These are phyloP conservation scores for Ondatra zibethicus DNA, from an alignment of 2,113 vertebrate genomes.

Conservation along the genomic window DNA sequence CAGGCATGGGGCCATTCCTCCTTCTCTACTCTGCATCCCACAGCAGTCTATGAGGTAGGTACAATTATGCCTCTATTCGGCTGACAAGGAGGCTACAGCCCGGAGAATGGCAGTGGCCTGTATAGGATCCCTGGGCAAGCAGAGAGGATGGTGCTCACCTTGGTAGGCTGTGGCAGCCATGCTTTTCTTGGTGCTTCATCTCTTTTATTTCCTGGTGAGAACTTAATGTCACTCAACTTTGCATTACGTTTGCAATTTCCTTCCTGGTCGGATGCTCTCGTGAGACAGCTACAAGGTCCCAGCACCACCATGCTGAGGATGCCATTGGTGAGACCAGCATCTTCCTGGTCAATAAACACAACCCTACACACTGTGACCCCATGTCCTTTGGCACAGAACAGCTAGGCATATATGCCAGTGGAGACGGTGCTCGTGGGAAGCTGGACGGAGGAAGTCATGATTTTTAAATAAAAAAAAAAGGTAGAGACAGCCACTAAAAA, in stretches of 20 bases:
- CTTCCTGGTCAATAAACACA: background rate
- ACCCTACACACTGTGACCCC: background rate
- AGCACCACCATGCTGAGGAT: background rate
- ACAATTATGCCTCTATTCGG: background rate
- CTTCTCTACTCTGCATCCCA: too few relatives aligned
- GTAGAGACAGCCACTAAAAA: fast-evolving
- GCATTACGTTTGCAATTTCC: background rate
- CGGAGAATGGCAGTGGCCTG: background rate
- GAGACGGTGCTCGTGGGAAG: fast-evolving
- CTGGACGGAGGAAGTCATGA: too few relatives aligned
- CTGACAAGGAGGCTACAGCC: background rate
- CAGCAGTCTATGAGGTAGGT: too few relatives aligned
- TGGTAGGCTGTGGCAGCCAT: background rate
- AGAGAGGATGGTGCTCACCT: background rate
- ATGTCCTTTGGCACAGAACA: background rate
- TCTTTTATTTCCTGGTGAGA: background rate
- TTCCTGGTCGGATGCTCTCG: background rate
- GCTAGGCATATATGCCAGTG: background rate
- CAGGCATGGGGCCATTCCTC: background rate
- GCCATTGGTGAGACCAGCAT: background rate
- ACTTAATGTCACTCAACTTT: background rate
- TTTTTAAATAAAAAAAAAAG: background rate
- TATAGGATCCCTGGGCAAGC: background rate
- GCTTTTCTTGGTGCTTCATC: background rate
- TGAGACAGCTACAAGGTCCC: background rate